Conservation (phyloP, 2,888 invertebrate species). For the Abscondita cerata region DNA sequence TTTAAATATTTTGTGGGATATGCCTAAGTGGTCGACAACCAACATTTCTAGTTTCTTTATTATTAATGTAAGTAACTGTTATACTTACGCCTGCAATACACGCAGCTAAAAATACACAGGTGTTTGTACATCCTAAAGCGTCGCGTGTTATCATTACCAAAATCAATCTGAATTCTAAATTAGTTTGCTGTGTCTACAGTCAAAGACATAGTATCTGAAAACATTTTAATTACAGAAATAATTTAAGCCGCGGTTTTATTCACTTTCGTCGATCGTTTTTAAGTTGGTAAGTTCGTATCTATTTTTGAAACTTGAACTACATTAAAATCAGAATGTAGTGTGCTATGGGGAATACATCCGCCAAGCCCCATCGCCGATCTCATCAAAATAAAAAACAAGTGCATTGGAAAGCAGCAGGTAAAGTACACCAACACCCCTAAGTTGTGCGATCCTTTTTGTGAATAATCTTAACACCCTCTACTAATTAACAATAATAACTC, state of each 20-base stretch:
- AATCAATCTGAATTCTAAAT: too few relatives aligned
- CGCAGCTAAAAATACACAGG: neutral
- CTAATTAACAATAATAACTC: conserved; percentile 16
- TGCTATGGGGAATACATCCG: conserved; percentile 71
- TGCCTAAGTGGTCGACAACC: too few relatives aligned
- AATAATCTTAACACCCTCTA: conserved; percentile 13
- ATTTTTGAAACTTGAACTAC: conserved; percentile 49
- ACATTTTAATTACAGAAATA: conserved; percentile 3
- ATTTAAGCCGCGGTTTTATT: conserved; percentile 6
- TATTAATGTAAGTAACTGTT: too few relatives aligned
- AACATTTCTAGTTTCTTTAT: too few relatives aligned
- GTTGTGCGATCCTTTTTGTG: conserved; percentile 6
- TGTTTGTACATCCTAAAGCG: too few relatives aligned
- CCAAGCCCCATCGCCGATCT: conserved; percentile 65
- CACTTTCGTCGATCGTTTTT: conserved; percentile 18
- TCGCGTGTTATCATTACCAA: too few relatives aligned
- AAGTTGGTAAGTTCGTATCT: conserved; percentile 48
- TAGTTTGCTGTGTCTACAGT: too few relatives aligned
- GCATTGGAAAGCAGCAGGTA: conserved; percentile 89
- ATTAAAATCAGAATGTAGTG: conserved; percentile 47
- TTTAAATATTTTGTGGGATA: too few relatives aligned
- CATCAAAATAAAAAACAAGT: conserved; percentile 74
- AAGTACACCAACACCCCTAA: conserved; percentile 32
- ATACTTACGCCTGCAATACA: neutral
- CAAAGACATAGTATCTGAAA: too few relatives aligned